Evolutionary conservation across 2,113 vertebrate species (phyloP).

Genomic region (Syrrhaptes paradoxus): DNA sequence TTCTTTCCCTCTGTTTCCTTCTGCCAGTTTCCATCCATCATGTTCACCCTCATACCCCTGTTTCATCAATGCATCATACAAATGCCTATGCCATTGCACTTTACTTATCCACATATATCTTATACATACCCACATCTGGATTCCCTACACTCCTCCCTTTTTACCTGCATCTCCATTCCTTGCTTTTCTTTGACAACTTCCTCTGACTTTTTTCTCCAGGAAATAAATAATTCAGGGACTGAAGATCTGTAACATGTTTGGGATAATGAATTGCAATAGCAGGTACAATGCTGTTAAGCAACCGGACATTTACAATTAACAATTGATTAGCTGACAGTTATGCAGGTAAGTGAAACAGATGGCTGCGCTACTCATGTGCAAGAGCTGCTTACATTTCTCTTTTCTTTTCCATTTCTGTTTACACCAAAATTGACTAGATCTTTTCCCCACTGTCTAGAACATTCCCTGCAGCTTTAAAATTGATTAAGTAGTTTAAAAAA

Average conservation of each 20-base stretch:
- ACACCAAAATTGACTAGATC: not conserved
- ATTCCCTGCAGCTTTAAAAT: not conserved
- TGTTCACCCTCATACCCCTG: not conserved
- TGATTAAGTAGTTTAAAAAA: not conserved
- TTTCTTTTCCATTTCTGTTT: not conserved
- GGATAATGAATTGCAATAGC: not conserved
- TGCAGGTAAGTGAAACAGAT: conserved; percentile 40
- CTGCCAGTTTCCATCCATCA: not conserved
- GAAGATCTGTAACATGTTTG: not conserved
- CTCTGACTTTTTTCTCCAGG: not conserved
- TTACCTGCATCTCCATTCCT: not conserved
- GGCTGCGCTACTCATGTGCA: not conserved
- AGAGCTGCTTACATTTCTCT: not conserved
- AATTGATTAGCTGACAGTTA: conserved; percentile 55
- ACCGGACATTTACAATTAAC: conserved; percentile 25
- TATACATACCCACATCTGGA: not conserved
- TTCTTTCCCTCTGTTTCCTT: not conserved
- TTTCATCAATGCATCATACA: not conserved
- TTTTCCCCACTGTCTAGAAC: not conserved
- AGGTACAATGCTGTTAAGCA: not conserved
- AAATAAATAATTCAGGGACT: not conserved
- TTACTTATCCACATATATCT: not conserved
- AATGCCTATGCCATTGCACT: not conserved
- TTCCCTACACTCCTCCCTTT: not conserved
- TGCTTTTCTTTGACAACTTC: not conserved